Evolutionary conservation across 2,888 invertebrate genomes (phyloP).

Genomic region (Actias luna): DNA sequence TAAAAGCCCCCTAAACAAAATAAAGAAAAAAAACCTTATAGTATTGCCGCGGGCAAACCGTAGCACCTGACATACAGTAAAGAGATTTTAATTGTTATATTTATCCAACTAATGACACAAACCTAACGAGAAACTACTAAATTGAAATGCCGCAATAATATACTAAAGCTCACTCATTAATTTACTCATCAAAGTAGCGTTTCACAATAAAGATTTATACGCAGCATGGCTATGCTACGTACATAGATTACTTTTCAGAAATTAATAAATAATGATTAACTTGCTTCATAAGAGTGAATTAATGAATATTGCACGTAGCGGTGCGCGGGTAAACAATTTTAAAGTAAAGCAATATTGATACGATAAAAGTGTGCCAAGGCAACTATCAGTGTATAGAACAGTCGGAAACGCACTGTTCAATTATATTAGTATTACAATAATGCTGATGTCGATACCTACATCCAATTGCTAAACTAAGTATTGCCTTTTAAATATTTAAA

Average conservation of each 20-base stretch:
- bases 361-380: constrained; percentile 73
- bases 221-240: background rate
- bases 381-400: constrained; percentile 51
- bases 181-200: background rate
- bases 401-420: constrained; percentile 70
- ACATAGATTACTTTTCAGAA: constrained; percentile 8
- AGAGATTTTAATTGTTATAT: background rate
- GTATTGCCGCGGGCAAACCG: background rate
- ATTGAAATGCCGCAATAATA: background rate
- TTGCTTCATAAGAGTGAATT: constrained; percentile 13
- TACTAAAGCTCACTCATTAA: background rate
- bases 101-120: background rate
- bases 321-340: constrained; percentile 37
- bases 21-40: background rate
- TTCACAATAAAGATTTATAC: background rate
- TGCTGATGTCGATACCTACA: constrained; percentile 44
- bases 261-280: constrained; percentile 5
- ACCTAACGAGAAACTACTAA: background rate
- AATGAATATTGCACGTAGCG: constrained; percentile 28
- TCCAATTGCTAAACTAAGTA: constrained; percentile 48
- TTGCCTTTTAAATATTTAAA: constrained; percentile 7
- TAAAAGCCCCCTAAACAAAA: too few species aligned
- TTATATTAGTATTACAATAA: constrained; percentile 56
- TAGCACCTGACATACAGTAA: background rate
- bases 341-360: constrained; percentile 55